A percentile compares a stretch with the other conserved stretches of the same genome.
Evolutionary conservation across 2,797 vertebrate species (phyloP).

Genomic region (Pteropus rufus): DNA sequence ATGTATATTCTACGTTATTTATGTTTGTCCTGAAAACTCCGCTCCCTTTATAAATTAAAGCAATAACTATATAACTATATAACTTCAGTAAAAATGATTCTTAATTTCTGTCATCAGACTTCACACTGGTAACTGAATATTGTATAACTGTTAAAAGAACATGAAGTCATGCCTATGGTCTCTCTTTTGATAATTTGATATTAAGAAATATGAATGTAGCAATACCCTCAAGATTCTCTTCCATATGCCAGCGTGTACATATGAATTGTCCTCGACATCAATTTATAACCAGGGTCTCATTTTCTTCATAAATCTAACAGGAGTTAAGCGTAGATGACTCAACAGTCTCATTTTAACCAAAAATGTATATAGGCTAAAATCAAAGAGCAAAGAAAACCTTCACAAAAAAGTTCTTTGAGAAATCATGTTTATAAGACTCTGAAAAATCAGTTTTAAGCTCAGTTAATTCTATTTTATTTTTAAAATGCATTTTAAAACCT

Average conservation of each 20-base stretch:
- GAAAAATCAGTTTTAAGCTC: background rate
- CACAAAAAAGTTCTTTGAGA: slow-evolving; percentile 9
- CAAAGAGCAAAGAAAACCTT: slow-evolving; percentile 14
- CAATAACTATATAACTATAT: background rate
- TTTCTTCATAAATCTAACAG: background rate
- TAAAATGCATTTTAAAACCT: slow-evolving; percentile 32
- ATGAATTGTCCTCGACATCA: background rate
- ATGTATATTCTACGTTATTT: background rate
- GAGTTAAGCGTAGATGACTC: slow-evolving; percentile 28
- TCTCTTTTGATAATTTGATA: slow-evolving; percentile 16
- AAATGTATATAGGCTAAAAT: background rate
- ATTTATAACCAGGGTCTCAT: background rate
- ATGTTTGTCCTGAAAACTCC: background rate
- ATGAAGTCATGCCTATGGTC: background rate
- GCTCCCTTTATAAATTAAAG: background rate
- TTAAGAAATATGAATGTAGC: slow-evolving; percentile 13
- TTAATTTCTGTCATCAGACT: background rate
- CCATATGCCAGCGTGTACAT: background rate
- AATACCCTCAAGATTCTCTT: slow-evolving; percentile 32
- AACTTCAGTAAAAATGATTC: slow-evolving; percentile 18
- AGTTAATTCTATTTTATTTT: slow-evolving; percentile 25
- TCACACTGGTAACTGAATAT: background rate
- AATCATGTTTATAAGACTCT: background rate
- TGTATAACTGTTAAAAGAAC: background rate
- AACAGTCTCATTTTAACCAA: slow-evolving; percentile 20